These are phyloP conservation scores for Nephrotoma appendiculata DNA, from an alignment of 2,888 invertebrate genomes.

Conservation along the genomic window DNA sequence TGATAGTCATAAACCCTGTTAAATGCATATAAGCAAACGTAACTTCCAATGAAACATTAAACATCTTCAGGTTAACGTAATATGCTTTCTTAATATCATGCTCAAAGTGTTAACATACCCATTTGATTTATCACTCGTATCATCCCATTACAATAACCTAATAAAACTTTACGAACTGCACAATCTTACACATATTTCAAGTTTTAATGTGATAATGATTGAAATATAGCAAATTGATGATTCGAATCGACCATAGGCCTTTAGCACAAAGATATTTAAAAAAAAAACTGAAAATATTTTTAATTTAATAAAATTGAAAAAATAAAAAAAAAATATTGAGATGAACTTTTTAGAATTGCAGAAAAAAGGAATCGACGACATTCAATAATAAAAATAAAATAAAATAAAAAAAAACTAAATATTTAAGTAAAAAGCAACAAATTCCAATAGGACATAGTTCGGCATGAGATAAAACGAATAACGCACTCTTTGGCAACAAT, in stretches of 20 bases:
- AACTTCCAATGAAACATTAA: too few species aligned
- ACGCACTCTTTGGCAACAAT: constrained; percentile 1
- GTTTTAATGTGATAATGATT: not conserved
- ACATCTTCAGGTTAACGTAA: too few species aligned
- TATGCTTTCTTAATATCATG: not conserved
- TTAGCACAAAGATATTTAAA: not conserved
- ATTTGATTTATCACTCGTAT: not conserved
- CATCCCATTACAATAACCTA: not conserved
- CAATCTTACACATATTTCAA: not conserved
- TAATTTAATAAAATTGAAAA: not conserved
- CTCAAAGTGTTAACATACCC: not conserved
- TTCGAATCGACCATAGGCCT: not conserved
- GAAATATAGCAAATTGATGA: not conserved
- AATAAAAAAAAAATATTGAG: not conserved
- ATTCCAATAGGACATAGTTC: constrained; percentile 8
- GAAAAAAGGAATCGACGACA: constrained; percentile 2
- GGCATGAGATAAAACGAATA: constrained; percentile 5
- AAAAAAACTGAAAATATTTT: not conserved
- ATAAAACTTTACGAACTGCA: not conserved
- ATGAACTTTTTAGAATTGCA: not conserved
- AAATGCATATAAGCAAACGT: too few species aligned
- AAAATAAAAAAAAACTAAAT: not conserved
- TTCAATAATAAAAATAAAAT: not conserved
- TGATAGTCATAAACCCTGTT: too few species aligned
- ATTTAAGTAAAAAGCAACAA: not conserved